Conservation (phyloP, 2,113 vertebrate genomes). For the Lamprologus callipterus region DNA sequence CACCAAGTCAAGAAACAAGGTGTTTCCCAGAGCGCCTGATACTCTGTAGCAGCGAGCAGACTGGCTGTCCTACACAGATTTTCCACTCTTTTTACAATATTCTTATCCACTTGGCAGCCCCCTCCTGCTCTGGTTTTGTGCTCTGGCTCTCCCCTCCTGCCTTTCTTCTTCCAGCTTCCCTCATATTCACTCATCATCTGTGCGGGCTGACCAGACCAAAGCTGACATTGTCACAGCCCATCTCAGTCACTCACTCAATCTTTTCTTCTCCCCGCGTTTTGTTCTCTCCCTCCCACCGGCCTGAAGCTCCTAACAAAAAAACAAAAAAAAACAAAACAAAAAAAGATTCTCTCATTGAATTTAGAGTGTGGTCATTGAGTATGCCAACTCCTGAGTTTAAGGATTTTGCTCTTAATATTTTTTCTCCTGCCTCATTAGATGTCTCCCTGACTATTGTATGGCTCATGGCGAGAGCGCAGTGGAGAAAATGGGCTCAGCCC, state of each 20-base stretch:
- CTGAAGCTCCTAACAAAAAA: not conserved
- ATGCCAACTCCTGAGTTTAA: slow-evolving; percentile 10
- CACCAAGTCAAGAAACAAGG: not conserved
- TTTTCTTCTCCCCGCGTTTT: not conserved
- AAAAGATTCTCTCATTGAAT: slow-evolving; percentile 28
- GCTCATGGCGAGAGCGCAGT: slow-evolving; percentile 28
- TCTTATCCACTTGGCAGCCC: not conserved
- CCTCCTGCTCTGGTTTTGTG: not conserved
- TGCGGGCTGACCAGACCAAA: slow-evolving; percentile 14
- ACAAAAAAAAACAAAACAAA: rapidly evolving
- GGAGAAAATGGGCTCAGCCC: slow-evolving; percentile 47
- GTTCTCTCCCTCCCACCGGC: not conserved
- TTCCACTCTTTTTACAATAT: not conserved
- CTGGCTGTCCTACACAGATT: not conserved
- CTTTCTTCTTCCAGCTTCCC: not conserved
- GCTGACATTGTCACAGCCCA: slow-evolving; percentile 41
- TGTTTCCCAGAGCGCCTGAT: not conserved
- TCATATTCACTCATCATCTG: slow-evolving; percentile 9
- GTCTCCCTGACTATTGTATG: slow-evolving; percentile 32
- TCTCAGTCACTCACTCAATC: slow-evolving; percentile 20
- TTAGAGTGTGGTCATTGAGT: not conserved
- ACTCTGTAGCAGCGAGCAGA: not conserved
- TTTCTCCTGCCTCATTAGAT: slow-evolving; percentile 49
- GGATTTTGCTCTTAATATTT: slow-evolving; percentile 33
- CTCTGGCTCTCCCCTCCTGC: not conserved